Evolutionary conservation across 1,140 invertebrate genomes (phyloP).

Genomic region (Tetragonula clypearis): DNA sequence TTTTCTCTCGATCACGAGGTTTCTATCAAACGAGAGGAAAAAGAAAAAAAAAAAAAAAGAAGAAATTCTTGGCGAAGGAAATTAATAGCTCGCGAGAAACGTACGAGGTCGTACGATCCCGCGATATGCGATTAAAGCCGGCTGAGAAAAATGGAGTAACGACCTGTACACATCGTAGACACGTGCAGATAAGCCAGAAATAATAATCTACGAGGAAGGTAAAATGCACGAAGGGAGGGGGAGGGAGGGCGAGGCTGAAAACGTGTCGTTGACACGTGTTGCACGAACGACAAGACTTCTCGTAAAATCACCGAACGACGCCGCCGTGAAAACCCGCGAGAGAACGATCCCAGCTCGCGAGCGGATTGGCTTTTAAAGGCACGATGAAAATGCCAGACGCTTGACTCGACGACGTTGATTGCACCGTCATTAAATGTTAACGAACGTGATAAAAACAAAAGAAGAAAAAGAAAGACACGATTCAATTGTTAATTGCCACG

Average conservation of each 20-base stretch:
- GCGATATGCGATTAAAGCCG: background rate
- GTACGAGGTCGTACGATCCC: background rate
- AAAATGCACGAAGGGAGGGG: background rate
- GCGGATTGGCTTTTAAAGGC: slow-evolving; percentile 3
- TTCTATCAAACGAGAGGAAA: too few relatives aligned
- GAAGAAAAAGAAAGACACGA: too few relatives aligned
- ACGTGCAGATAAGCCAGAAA: slow-evolving; percentile 24
- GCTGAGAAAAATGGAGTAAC: slow-evolving; percentile 5
- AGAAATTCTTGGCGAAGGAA: background rate
- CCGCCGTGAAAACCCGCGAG: background rate
- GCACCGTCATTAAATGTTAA: background rate
- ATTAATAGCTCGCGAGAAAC: background rate
- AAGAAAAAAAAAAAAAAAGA: too few relatives aligned
- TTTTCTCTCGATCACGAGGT: too few relatives aligned
- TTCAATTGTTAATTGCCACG: background rate
- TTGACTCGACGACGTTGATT: background rate
- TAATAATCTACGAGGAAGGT: slow-evolving; percentile 20
- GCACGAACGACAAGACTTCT: slow-evolving; percentile 3
- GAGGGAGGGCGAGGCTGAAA: background rate
- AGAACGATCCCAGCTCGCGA: slow-evolving; percentile 4
- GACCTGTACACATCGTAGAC: background rate
- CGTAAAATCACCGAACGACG: slow-evolving; percentile 19
- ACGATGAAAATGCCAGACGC: background rate
- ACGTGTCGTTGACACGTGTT: slow-evolving; percentile 26
- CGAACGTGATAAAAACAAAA: background rate